Conservation (phyloP, 2,888 invertebrate species). For the Cynaeus angustus region DNA sequence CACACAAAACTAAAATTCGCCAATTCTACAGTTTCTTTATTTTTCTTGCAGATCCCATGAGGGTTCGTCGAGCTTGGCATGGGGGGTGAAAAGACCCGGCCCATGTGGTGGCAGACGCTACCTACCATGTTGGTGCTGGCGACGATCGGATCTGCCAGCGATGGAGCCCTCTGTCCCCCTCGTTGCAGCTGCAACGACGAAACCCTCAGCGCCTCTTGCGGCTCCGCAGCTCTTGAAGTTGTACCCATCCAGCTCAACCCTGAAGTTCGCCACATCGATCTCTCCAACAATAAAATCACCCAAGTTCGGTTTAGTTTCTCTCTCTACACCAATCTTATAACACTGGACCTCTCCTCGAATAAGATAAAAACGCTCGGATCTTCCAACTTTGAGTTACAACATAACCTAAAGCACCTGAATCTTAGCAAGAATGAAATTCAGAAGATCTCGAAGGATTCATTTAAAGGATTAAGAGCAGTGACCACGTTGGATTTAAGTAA, state of each 20-base stretch:
- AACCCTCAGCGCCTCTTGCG: slow-evolving; percentile 84
- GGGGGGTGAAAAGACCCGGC: slow-evolving; percentile 69
- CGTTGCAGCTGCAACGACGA: slow-evolving; percentile 89
- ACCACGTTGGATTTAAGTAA: slow-evolving; percentile 82
- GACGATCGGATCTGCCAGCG: slow-evolving; percentile 65
- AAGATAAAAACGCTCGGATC: slow-evolving; percentile 86
- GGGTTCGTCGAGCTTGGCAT: slow-evolving; percentile 68
- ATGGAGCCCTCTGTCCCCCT: slow-evolving; percentile 78
- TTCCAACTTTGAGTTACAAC: slow-evolving; percentile 87
- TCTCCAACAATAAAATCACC: slow-evolving; percentile 88
- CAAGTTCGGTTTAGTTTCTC: slow-evolving; percentile 85
- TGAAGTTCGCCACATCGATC: slow-evolving; percentile 86
- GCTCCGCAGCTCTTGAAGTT: slow-evolving; percentile 85
- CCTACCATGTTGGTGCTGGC: slow-evolving; percentile 72
- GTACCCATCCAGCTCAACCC: slow-evolving; percentile 94
- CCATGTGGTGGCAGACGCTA: slow-evolving; percentile 69
- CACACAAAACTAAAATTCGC: too few relatives aligned
- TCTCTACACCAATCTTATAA: slow-evolving; percentile 86
- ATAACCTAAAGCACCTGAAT: slow-evolving; percentile 83
- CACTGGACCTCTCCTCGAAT: slow-evolving; percentile 88
- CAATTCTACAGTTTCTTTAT: neutral
- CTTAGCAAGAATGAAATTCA: slow-evolving; percentile 85
- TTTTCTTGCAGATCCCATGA: slow-evolving; percentile 69
- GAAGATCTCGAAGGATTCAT: slow-evolving; percentile 82
- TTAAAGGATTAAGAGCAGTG: slow-evolving; percentile 82